Percentiles rank a stretch among this genome's conserved stretches.
These are phyloP conservation scores for Syncerus caffer DNA, from an alignment of 2,797 vertebrate species.

Conservation along the genomic window DNA sequence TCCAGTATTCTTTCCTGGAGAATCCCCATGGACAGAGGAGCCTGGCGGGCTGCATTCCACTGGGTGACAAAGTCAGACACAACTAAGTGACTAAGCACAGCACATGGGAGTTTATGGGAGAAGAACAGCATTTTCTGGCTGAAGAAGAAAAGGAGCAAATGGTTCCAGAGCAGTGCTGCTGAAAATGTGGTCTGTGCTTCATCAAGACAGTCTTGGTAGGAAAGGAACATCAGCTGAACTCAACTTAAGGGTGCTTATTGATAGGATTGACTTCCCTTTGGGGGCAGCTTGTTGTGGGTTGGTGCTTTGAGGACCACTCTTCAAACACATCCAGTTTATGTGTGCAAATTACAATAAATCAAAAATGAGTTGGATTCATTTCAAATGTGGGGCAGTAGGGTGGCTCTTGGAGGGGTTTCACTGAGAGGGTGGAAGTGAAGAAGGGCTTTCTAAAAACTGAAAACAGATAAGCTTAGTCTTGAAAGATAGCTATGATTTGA, in stretches of 20 bases:
- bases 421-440: not conserved
- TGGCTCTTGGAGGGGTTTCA: not conserved
- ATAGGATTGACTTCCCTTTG: not conserved
- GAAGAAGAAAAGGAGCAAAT: not conserved
- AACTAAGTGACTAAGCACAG: not conserved
- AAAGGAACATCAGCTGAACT: not conserved
- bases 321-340: too few species aligned
- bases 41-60: not conserved
- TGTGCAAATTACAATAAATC: not conserved
- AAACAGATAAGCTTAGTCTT: not conserved
- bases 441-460: not conserved
- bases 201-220: not conserved
- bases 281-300: not conserved
- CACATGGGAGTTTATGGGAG: not conserved
- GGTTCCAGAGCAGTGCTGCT: not conserved
- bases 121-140: not conserved
- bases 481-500: not conserved
- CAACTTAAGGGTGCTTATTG: not conserved
- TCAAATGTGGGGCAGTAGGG: not conserved
- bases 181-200: not conserved
- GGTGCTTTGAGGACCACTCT: not conserved
- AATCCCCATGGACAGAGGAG: not conserved
- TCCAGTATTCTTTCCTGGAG: not conserved
- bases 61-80: not conserved
- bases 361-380: not conserved